These are phyloP conservation scores for Torymus texanus DNA, from an alignment of 2,888 invertebrate genomes.

Conservation along the genomic window DNA sequence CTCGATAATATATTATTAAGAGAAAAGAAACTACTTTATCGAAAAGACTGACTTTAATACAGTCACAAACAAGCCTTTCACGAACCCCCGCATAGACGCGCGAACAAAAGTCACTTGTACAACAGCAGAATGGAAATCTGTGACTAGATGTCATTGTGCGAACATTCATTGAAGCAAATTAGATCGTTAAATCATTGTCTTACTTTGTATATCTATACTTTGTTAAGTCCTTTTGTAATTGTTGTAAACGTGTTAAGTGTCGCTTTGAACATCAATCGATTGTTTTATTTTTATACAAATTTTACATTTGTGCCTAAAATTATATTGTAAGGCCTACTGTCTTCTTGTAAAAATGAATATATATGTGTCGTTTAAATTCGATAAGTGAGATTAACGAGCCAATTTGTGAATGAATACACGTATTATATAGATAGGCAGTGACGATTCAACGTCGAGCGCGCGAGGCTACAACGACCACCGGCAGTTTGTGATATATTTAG, in stretches of 20 bases:
- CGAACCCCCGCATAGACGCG: conserved; percentile 9
- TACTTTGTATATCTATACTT: not conserved
- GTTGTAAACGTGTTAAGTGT: conserved; percentile 4
- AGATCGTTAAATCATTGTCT: conserved; percentile 3
- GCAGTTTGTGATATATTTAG: conserved; percentile 75
- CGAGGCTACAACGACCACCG: conserved; percentile 66
- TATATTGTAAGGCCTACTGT: conserved; percentile 20
- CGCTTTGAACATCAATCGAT: not conserved
- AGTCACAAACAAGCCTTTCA: conserved; percentile 36
- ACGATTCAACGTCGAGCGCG: conserved; percentile 60
- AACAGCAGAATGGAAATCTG: not conserved
- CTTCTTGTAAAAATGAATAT: conserved; percentile 17
- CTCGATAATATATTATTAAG: conserved; percentile 27
- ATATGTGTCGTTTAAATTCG: conserved; percentile 18
- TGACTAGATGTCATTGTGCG: not conserved
- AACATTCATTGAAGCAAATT: conserved; percentile 6
- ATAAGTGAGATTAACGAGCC: conserved; percentile 18
- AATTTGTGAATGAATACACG: conserved; percentile 21
- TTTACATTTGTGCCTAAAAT: conserved; percentile 29
- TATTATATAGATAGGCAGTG: conserved; percentile 14
- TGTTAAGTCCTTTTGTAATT: not conserved
- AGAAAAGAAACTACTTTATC: conserved; percentile 11
- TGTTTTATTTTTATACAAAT: conserved; percentile 22
- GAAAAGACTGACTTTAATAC: conserved; percentile 42
- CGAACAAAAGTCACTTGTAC: conserved; percentile 1